A percentile compares a stretch with the other conserved stretches of the same genome.
Evolutionary conservation across 2,888 invertebrate genomes (phyloP).

Genomic region (Perizoma flavofasciatum): DNA sequence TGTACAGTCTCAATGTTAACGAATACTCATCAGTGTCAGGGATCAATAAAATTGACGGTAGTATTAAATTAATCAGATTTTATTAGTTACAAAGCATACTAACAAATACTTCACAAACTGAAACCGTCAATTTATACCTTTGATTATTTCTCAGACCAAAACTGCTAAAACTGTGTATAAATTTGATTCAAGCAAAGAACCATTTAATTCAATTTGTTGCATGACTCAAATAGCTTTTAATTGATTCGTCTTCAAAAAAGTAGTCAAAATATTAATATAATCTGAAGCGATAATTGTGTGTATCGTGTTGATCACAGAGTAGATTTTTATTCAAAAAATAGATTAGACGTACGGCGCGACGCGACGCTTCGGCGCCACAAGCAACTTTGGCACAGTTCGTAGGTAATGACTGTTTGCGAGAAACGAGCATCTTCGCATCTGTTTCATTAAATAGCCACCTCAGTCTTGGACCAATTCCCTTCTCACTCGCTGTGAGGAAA

Average conservation of each 20-base stretch:
- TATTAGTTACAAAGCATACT: no score
- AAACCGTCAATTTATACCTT: no score
- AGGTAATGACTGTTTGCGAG: constrained; percentile 64
- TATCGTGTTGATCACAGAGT: constrained; percentile 28
- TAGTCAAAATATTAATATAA: constrained; percentile 33
- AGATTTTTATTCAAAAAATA: constrained; percentile 64
- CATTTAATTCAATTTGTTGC: constrained; percentile 17
- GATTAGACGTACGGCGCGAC: constrained; percentile 57
- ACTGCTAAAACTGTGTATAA: no score
- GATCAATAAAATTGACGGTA: no score
- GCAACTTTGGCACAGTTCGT: constrained; percentile 65
- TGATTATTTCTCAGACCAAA: no score
- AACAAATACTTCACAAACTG: no score
- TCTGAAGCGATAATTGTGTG: constrained; percentile 12
- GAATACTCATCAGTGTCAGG: no score
- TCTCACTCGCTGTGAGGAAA: constrained; percentile 66
- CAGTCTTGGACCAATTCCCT: constrained; percentile 75
- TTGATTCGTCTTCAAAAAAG: constrained; percentile 23
- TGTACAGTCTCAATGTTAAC: no score
- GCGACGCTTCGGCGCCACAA: constrained; percentile 69
- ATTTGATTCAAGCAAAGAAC: neutral
- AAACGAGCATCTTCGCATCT: constrained; percentile 77
- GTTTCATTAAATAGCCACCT: constrained; percentile 77
- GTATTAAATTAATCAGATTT: no score
- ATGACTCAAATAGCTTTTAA: constrained; percentile 22